These are phyloP conservation scores for Chaenocephalus aceratus DNA, from an alignment of 2,113 vertebrate species.

Conservation along the genomic window DNA sequence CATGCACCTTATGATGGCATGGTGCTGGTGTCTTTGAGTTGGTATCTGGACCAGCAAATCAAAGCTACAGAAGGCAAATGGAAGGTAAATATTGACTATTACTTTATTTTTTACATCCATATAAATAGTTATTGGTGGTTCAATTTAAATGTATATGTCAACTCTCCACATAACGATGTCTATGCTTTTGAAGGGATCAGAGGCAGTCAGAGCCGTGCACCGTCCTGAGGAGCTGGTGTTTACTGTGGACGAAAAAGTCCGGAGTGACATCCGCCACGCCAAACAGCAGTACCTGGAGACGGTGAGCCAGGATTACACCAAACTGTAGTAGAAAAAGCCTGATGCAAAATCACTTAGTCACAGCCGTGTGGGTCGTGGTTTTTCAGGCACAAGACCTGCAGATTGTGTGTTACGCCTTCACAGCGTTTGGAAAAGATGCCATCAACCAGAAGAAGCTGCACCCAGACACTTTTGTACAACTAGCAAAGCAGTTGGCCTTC, in stretches of 20 bases:
- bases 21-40: conserved; percentile 86
- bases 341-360: background rate
- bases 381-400: conserved; percentile 88
- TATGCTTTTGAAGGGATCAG: conserved; percentile 84
- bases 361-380: conserved; percentile 19
- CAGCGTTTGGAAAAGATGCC: conserved; percentile 90
- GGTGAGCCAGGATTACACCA: conserved; percentile 76
- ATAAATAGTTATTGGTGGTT: background rate
- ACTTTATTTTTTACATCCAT: background rate
- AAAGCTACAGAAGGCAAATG: conserved; percentile 89
- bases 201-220: conserved; percentile 83
- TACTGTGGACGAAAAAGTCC: conserved; percentile 87
- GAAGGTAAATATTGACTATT: conserved; percentile 86
- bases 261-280: conserved; percentile 82
- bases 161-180: conserved; percentile 6
- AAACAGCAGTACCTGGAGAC: conserved; percentile 87
- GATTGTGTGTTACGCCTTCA: conserved; percentile 87
- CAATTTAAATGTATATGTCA: background rate
- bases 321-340: background rate
- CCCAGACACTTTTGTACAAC: conserved; percentile 94
- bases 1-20: conserved; percentile 95
- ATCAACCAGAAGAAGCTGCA: conserved; percentile 90
- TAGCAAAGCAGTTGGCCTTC: conserved; percentile 93
- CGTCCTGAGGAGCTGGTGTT: conserved; percentile 92
- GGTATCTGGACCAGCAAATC: conserved; percentile 87